These are phyloP conservation scores for Drosophila kurseongensis DNA, from an alignment of 1,140 invertebrate genomes.

Conservation along the genomic window DNA sequence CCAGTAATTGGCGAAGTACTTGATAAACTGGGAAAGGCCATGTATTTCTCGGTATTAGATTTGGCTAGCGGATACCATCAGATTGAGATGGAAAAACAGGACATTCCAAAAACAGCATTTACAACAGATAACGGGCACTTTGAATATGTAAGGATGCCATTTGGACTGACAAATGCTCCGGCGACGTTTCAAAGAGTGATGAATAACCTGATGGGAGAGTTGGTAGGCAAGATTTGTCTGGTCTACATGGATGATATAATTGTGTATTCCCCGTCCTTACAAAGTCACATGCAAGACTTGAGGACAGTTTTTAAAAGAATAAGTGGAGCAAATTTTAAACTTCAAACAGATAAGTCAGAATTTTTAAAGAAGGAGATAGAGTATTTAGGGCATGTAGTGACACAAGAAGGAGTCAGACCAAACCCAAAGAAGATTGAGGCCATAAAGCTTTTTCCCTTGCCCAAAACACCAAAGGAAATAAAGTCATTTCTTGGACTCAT, in stretches of 20 bases:
- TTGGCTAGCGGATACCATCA: conserved; percentile 86
- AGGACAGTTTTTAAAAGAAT: too few species aligned
- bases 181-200: conserved; percentile 54
- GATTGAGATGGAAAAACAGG: conserved; percentile 77
- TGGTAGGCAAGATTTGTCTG: conserved; percentile 13
- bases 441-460: too few species aligned
- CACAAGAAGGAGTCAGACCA: too few species aligned
- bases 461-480: too few species aligned
- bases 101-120: conserved; percentile 85
- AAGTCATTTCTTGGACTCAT: too few species aligned
- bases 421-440: too few species aligned
- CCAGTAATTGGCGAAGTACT: conserved; percentile 85
- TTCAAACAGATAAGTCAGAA: conserved; percentile 3
- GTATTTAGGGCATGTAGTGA: too few species aligned
- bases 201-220: conserved; percentile 20
- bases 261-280: too few species aligned
- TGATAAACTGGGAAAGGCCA: conserved; percentile 84
- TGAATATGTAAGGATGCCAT: conserved; percentile 61
- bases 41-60: conserved; percentile 85
- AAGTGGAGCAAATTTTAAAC: conserved; percentile 42
- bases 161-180: conserved; percentile 64
- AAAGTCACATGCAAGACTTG: too few species aligned
- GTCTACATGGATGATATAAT: too few species aligned
- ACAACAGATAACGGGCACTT: conserved; percentile 61
- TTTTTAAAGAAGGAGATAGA: conserved; percentile 42